phyloP scores from a whole-genome alignment of 2,888 invertebrate species.

The Tetragonula carbonaria region DNA sequence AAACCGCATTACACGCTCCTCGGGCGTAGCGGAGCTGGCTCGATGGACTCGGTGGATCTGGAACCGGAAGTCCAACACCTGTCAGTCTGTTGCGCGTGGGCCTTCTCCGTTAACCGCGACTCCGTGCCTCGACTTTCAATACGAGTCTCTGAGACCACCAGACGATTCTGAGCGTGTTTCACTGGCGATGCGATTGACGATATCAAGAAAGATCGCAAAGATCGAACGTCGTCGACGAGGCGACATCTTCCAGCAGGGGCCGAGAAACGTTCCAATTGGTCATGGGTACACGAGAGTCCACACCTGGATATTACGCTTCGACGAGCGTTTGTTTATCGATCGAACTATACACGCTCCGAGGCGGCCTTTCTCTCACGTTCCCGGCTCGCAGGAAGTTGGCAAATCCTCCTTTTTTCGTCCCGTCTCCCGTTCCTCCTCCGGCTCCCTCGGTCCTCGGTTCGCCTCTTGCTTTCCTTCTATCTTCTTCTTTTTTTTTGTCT shows the following conservation, averaged over 20 bases:
- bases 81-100: slow-evolving; percentile 49
- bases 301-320: slow-evolving; percentile 66
- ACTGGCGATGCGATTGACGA: not conserved
- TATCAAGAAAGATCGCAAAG: not conserved
- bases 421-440: slow-evolving; percentile 32
- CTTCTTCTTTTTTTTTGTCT: slow-evolving; percentile 22
- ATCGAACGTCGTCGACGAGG: slow-evolving; percentile 11
- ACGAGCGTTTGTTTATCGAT: slow-evolving; percentile 69
- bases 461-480: slow-evolving; percentile 14
- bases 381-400: slow-evolving; percentile 64
- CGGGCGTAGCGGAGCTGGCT: slow-evolving; percentile 35
- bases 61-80: slow-evolving; percentile 64
- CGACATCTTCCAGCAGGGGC: slow-evolving; percentile 19
- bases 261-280: slow-evolving; percentile 46
- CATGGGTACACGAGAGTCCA: slow-evolving; percentile 53
- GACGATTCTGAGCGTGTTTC: too few relatives aligned
- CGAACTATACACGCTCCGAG: slow-evolving; percentile 58
- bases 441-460: slow-evolving; percentile 18
- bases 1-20: slow-evolving; percentile 60
- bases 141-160: not conserved
- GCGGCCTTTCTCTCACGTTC: slow-evolving; percentile 67
- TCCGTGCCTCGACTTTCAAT: not conserved
- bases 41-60: slow-evolving; percentile 34
- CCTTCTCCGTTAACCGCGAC: slow-evolving; percentile 7
- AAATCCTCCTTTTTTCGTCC: slow-evolving; percentile 61